A percentile compares a stretch with the other conserved stretches of the same genome.
Conservation (phyloP, 2,888 invertebrate species). For the Campoplex capitator region DNA sequence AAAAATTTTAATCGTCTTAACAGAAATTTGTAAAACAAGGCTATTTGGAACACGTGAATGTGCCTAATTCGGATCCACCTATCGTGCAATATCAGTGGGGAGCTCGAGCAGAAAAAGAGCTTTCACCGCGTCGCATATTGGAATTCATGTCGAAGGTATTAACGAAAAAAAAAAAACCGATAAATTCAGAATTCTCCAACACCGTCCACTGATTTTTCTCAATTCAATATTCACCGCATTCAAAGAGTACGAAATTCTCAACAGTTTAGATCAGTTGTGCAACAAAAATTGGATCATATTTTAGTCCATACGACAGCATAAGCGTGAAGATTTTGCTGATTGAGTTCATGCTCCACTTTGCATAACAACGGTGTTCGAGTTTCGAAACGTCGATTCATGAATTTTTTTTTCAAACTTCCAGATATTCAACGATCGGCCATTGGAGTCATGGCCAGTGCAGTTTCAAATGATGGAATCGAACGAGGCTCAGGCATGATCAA, state of each 20-base stretch:
- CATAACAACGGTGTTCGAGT: background rate
- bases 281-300: background rate
- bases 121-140: constrained; percentile 85
- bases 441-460: constrained; percentile 76
- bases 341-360: background rate
- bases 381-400: background rate
- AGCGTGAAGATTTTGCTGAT: background rate
- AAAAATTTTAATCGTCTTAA: constrained; percentile 2
- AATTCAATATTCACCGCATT: no score
- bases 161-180: background rate
- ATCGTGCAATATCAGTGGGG: constrained; percentile 86
- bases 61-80: constrained; percentile 84
- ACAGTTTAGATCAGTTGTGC: background rate
- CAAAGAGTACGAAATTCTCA: no score
- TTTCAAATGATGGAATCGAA: constrained; percentile 66
- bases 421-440: constrained; percentile 73
- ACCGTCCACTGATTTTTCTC: no score
- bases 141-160: constrained; percentile 86
- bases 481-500: constrained; percentile 12
- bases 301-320: background rate
- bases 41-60: constrained; percentile 73
- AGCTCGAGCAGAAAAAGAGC: constrained; percentile 85
- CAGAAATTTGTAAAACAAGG: constrained; percentile 83
- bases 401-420: constrained; percentile 58
- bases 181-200: no score